Evolutionary conservation across 2,797 vertebrate species (phyloP).

Genomic region (Neosilurus hyrtlii): DNA sequence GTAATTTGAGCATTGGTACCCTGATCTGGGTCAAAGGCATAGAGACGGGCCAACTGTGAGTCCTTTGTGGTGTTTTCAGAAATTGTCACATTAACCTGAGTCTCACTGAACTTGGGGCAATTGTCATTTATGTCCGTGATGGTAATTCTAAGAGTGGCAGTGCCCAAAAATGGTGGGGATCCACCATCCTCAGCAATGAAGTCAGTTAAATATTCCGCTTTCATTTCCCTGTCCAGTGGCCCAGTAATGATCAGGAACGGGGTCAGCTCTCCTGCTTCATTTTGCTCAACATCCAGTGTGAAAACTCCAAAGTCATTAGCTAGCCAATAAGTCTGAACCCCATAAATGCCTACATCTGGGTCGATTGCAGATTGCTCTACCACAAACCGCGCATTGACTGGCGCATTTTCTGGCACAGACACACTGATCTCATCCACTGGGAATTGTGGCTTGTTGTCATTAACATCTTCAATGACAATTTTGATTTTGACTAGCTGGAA

Average conservation of each 20-base stretch:
- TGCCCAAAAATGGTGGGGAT: constrained; percentile 84
- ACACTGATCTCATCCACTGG: constrained; percentile 83
- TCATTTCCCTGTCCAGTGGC: constrained; percentile 85
- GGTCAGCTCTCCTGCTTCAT: constrained; percentile 88
- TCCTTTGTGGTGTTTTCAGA: constrained; percentile 87
- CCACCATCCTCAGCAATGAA: constrained; percentile 95
- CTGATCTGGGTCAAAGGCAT: constrained; percentile 86
- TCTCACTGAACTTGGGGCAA: constrained; percentile 86
- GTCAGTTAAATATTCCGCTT: constrained; percentile 86
- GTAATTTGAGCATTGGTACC: constrained; percentile 88
- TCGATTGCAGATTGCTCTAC: constrained; percentile 93
- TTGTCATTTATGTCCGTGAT: constrained; percentile 97
- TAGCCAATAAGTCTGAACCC: constrained; percentile 93
- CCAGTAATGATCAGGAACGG: constrained; percentile 93
- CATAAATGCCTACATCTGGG: constrained; percentile 82
- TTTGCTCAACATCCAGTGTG: constrained; percentile 93
- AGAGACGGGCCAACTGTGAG: constrained; percentile 77
- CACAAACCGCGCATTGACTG: constrained; percentile 83
- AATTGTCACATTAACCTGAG: constrained; percentile 84
- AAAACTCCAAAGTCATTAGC: constrained; percentile 89
- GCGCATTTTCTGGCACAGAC: constrained; percentile 88
- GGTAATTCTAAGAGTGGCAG: constrained; percentile 86
- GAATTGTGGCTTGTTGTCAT: constrained; percentile 91
- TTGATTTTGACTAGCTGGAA: constrained; percentile 96
- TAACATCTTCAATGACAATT: constrained; percentile 88